These are phyloP conservation scores for Jaculus jaculus DNA, from an alignment of 2,113 vertebrate species.

Conservation along the genomic window DNA sequence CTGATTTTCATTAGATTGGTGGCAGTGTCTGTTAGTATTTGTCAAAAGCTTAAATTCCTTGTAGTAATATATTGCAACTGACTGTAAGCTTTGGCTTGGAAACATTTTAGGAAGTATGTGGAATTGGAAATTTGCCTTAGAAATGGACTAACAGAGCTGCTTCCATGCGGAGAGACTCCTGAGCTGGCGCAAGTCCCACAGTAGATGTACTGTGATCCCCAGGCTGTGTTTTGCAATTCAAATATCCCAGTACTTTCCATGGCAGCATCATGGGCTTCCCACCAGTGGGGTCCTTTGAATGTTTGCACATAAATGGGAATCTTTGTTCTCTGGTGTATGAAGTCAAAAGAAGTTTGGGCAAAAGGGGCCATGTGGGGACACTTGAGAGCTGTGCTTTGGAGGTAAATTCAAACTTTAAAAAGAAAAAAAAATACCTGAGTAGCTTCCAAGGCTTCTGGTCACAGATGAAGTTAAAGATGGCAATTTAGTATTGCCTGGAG, in stretches of 20 bases:
- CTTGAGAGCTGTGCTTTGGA: conserved; percentile 19
- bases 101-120: conserved; percentile 61
- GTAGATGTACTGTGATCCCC: conserved; percentile 27
- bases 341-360: conserved; percentile 42
- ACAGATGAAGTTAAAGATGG: neutral
- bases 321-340: conserved; percentile 60
- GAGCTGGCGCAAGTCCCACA: conserved; percentile 55
- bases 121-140: conserved; percentile 65
- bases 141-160: conserved; percentile 67
- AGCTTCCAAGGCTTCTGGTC: conserved; percentile 3
- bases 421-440: neutral
- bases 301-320: conserved; percentile 39
- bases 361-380: conserved; percentile 14
- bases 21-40: conserved; percentile 77
- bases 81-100: conserved; percentile 68
- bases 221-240: conserved; percentile 70
- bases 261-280: conserved; percentile 21
- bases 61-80: conserved; percentile 72
- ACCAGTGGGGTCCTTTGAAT: conserved; percentile 47
- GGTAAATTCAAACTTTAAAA: conserved; percentile 49
- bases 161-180: conserved; percentile 66
- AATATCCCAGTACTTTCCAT: conserved; percentile 8
- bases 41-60: conserved; percentile 81
- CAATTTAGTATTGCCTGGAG: neutral
- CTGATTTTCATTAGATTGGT: conserved; percentile 73